Conservation (phyloP, 2,888 invertebrate genomes). For the Microctonus hyperodae region DNA sequence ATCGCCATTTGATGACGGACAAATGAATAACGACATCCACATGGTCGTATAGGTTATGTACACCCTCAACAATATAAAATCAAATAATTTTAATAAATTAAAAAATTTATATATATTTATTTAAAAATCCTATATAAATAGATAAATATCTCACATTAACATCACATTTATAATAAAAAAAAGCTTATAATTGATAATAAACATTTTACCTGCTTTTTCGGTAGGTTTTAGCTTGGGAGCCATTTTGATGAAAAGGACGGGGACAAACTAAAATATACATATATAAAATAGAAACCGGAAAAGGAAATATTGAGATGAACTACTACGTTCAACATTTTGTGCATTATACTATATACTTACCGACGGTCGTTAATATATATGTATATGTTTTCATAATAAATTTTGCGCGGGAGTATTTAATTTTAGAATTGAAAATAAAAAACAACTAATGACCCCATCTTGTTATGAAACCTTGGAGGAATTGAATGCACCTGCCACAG, state of each 20-base stretch:
- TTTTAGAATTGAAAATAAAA: neutral
- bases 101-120: neutral
- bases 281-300: neutral
- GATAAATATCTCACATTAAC: neutral
- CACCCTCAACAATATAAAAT: conserved; percentile 10
- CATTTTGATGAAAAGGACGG: conserved; percentile 71
- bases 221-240: conserved; percentile 84
- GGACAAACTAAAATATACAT: conserved; percentile 9
- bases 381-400: no score
- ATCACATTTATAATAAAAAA: neutral
- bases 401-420: conserved; percentile 1
- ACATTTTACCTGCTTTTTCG: conserved; percentile 80
- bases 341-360: neutral
- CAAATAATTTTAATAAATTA: neutral
- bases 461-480: no score
- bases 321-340: neutral
- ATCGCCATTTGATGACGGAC: conserved; percentile 1
- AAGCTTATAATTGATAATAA: no score
- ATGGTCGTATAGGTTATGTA: conserved; percentile 2
- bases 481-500: conserved; percentile 54
- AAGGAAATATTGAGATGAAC: neutral
- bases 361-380: neutral
- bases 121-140: neutral
- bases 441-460: no score
- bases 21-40: conserved; percentile 3